Evolutionary conservation across 2,797 vertebrate genomes (phyloP), one percentile per base, ranked within the genome.

Genomic region (Chelon labrosus): DNA sequence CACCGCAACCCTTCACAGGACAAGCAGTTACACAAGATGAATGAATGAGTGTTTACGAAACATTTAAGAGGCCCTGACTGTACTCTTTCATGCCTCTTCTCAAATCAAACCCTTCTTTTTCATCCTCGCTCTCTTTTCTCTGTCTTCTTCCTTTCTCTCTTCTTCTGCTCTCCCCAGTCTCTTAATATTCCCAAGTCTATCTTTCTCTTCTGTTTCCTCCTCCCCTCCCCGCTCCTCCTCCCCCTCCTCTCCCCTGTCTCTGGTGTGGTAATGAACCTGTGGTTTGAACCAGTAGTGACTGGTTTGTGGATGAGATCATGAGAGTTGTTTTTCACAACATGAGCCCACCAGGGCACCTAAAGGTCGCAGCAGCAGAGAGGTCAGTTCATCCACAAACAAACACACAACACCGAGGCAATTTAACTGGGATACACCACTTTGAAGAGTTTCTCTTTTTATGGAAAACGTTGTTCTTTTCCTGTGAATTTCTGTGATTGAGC

Each of bases 271-370:
- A 80, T 86, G 81, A 79, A 84, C 74, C 79, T 77, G 84, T 73
- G 65, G 77, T 75, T 56, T 79, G 66, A 91, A 91, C 88, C 77
- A 86, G 88, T 80, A 81, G 59, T 8, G 46, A 87, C 91, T 88
- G 83, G 82, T 89, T 91, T 83, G 49, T 37, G 70, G 69, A 79
- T 77, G 89, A 86, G 76, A 57, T 88, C 77, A 89, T 83, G 80
- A 85, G 72, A 87, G 71, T 86, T 86, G 80, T 83, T 86, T 86
- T 82, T 81, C 78, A 25, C 69, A 44, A 67, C n/a, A 0, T 54
- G 63, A 52, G 56, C 56, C 65, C 69, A 64, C 53, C 52, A 0
- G 2, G 57, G 57, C 22, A n/a, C 74, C 75, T 63, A 68, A 70
- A 85, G 75, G 85, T 84, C 50, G 35, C 62, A 66, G 75, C 51